Percentiles rank a stretch among this genome's conserved stretches.
These are phyloP conservation scores for Penaeus chinensis DNA, from an alignment of 1,140 invertebrate genomes.

Conservation along the genomic window DNA sequence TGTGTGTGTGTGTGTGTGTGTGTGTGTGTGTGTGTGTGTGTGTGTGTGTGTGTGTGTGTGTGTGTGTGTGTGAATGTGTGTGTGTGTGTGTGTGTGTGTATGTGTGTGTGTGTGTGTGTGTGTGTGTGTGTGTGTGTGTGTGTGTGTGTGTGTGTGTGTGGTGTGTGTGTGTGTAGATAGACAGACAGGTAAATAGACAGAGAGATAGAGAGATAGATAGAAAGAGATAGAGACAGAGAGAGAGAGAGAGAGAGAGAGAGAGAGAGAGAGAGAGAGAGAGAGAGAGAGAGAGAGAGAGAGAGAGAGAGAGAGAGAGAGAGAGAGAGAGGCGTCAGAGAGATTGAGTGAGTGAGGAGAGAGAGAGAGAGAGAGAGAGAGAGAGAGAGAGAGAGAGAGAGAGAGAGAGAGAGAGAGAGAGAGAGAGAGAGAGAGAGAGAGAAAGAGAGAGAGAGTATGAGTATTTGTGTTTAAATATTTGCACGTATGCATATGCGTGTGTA, in stretches of 20 bases:
- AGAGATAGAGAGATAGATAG: neutral
- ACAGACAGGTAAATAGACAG: too few relatives aligned
- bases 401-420: too few relatives aligned
- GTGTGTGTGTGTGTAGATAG: neutral
- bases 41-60: conserved; percentile 3
- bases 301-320: too few relatives aligned
- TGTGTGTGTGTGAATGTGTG: neutral
- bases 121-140: neutral
- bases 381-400: neutral
- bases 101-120: neutral
- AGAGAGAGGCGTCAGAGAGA: neutral
- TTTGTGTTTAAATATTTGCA: neutral
- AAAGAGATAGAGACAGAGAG: too few relatives aligned
- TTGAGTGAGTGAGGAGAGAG: too few relatives aligned
- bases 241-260: too few relatives aligned
- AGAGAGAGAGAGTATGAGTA: too few relatives aligned
- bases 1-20: conserved; percentile 9
- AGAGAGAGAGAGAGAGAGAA: too few relatives aligned
- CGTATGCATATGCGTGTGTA: neutral
- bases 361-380: too few relatives aligned
- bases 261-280: too few relatives aligned
- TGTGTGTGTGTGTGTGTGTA: neutral
- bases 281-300: too few relatives aligned
- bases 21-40: neutral
- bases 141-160: conserved; percentile 10